Evolutionary conservation across 2,797 vertebrate genomes (phyloP).

Genomic region (Morus bassanus): DNA sequence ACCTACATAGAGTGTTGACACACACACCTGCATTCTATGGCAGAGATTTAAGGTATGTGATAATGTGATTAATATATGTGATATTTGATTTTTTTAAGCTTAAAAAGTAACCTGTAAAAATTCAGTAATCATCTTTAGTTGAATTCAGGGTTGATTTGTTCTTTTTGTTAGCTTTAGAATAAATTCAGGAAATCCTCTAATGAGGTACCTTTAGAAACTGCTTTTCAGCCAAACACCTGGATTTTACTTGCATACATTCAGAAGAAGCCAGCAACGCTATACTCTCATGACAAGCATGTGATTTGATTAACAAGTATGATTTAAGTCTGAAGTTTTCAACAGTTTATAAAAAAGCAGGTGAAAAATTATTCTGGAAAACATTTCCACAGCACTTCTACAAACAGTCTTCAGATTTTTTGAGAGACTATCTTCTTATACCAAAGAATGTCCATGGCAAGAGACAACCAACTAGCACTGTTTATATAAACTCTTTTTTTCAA

Average conservation of each 20-base stretch:
- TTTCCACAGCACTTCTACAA: neutral
- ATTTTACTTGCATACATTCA: neutral
- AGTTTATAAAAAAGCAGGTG: neutral
- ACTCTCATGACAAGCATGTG: neutral
- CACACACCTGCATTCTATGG: neutral
- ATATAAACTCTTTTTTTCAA: neutral
- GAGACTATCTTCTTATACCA: neutral
- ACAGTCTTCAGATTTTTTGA: neutral
- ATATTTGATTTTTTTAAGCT: neutral
- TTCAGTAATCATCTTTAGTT: neutral
- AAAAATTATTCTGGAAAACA: neutral
- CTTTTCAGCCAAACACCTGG: neutral
- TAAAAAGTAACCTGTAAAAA: neutral
- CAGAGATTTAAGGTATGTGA: neutral
- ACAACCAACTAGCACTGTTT: neutral
- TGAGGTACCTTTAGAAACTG: neutral
- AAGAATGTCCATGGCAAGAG: neutral
- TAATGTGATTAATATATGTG: neutral
- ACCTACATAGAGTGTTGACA: neutral
- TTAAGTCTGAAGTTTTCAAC: neutral
- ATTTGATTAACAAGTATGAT: neutral
- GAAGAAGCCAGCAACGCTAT: neutral
- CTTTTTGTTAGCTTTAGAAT: neutral
- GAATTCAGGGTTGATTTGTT: neutral
- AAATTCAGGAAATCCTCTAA: neutral